A percentile compares a stretch with the other conserved stretches of the same genome.
Conservation (phyloP, 2,797 vertebrate species). For the Gymnoscopelus braueri region DNA sequence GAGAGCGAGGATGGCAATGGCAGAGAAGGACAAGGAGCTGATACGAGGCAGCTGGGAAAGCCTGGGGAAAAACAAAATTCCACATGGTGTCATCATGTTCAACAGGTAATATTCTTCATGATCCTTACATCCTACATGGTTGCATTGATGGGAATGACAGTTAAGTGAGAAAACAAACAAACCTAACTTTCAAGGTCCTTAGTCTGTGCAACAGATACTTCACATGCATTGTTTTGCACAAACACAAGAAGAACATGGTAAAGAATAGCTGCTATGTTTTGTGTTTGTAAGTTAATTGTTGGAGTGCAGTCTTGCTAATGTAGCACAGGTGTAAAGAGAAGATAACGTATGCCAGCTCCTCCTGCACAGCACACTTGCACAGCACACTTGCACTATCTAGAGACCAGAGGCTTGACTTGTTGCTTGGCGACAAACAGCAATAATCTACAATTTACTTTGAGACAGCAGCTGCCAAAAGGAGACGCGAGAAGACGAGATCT, state of each 20-base stretch:
- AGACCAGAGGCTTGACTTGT: constrained; percentile 80
- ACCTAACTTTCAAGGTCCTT: constrained; percentile 21
- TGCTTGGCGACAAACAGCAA: constrained; percentile 84
- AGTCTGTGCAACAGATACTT: constrained; percentile 1
- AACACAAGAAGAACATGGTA: not conserved
- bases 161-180: constrained; percentile 25
- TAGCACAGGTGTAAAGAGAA: constrained; percentile 49
- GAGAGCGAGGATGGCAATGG: constrained; percentile 80
- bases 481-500: constrained; percentile 49
- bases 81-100: constrained; percentile 91
- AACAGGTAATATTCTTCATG: constrained; percentile 76
- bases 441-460: constrained; percentile 77
- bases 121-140: not conserved
- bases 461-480: constrained; percentile 64
- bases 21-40: constrained; percentile 86
- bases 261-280: constrained; percentile 13
- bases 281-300: constrained; percentile 19
- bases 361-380: constrained; percentile 63
- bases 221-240: not conserved
- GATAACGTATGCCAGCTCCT: constrained; percentile 44
- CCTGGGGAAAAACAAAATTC: constrained; percentile 89
- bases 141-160: constrained; percentile 4
- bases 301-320: constrained; percentile 29
- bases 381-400: constrained; percentile 64
- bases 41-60: constrained; percentile 93